Evolutionary conservation across 2,888 invertebrate species (phyloP).

Genomic region (Scaptomyza polygonia): DNA sequence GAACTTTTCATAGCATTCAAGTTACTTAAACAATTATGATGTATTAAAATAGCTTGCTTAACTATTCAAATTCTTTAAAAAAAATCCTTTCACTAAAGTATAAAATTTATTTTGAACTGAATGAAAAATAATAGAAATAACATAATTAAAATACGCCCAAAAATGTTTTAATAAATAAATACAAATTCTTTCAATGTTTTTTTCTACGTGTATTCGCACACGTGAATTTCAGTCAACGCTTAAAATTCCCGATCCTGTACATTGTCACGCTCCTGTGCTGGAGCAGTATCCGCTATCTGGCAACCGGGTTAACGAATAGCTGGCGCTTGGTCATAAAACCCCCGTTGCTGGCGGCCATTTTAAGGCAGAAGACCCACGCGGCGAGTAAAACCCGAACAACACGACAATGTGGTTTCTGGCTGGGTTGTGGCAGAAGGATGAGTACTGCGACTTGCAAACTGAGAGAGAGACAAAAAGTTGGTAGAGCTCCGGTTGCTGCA

Average conservation of each 20-base stretch:
- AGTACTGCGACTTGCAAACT: conserved; percentile 26
- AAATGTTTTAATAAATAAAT: too few species aligned
- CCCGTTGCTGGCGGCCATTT: conserved; percentile 37
- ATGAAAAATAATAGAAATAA: too few species aligned
- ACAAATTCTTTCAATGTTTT: too few species aligned
- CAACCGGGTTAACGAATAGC: conserved; percentile 3
- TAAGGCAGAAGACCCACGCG: conserved; percentile 16
- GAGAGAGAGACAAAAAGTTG: neutral
- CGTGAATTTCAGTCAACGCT: conserved; percentile 8
- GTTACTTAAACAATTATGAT: too few species aligned
- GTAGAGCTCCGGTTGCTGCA: neutral
- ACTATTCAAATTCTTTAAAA: too few species aligned
- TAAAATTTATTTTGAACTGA: too few species aligned
- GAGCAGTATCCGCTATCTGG: neutral
- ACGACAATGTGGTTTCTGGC: conserved; percentile 17
- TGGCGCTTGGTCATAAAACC: conserved; percentile 44
- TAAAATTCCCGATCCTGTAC: conserved; percentile 44
- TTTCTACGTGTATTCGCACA: neutral
- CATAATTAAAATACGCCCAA: too few species aligned
- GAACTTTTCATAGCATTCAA: too few species aligned
- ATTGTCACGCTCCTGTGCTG: conserved; percentile 59
- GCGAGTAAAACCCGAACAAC: conserved; percentile 22
- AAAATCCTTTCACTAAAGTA: too few species aligned
- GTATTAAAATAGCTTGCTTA: too few species aligned
- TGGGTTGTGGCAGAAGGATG: neutral